Base-by-base conservation (phyloP, 2,113 vertebrate species). In the Ammodramus savannarum region DNA sequence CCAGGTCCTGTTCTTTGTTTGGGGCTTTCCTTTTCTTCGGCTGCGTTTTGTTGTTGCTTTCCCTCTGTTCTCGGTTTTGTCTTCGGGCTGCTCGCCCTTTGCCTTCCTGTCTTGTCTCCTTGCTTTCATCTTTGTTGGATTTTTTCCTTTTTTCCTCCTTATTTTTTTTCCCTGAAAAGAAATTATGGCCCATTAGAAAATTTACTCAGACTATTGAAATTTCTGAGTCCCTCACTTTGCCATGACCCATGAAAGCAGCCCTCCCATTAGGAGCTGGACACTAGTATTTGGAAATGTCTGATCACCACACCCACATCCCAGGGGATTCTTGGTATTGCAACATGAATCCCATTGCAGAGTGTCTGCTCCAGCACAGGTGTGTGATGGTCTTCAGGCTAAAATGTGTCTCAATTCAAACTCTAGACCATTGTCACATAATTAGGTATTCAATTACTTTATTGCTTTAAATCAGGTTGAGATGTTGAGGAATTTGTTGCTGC, bases 41-140 rank as follows among this genome's bases (percentile, higher is more conserved):
- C 98, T 99, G 99, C 34, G 95, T 99, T 98, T 99, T 99, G 95
- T 98, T 99, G 96, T 98, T 98, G 97, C 95, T 99, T 96, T 99
- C 98, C 93, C 97, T 98, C 95, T 98, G 98, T 88, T 99, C 99
- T 86, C 97, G 98, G 73, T 98, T 98, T 52, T 97, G 97, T 31
- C 95, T 96, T 94, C 98, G 98, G 90, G 98, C 98, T 93, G 97
- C 97, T 95, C 95, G 96, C 85, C 98, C 98, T 97, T 98, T 98
- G 92, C 96, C 97, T 97, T 99, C 98, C 85, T 98, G 98, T 76
- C 98, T 97, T 54, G 95, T 97, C 76, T 99, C 98, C 32, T 97
- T 98, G 97, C 88, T 98, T 96, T 99, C 98, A 59, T 99, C 98
- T 93, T 98, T 98, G 97, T 98, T 98, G 94, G 98, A 97, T 84